Evolutionary conservation across 1,140 invertebrate species (phyloP).

Genomic region (Planococcus citri): DNA sequence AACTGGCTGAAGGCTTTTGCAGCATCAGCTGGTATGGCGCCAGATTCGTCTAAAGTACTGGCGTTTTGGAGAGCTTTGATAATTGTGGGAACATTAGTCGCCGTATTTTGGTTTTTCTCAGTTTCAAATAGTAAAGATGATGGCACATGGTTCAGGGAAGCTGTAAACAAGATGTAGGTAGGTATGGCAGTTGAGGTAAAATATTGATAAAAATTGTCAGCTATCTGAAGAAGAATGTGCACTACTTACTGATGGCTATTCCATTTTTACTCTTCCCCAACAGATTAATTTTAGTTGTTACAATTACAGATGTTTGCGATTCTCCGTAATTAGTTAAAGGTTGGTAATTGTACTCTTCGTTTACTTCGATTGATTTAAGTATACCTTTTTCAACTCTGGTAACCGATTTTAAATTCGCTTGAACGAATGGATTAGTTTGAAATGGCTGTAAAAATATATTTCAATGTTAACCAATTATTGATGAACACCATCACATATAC

Average conservation of each 20-base stretch:
- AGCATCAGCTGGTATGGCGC: slow-evolving; percentile 44
- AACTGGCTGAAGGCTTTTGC: slow-evolving; percentile 53
- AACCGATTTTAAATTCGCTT: slow-evolving; percentile 5
- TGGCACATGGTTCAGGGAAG: not conserved
- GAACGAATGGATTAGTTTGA: slow-evolving; percentile 14
- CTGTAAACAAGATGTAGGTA: not conserved
- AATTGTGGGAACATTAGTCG: not conserved
- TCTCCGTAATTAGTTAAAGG: slow-evolving; percentile 11
- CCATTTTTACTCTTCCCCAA: slow-evolving; percentile 3
- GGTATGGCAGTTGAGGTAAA: not conserved
- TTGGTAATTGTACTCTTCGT: slow-evolving; percentile 7
- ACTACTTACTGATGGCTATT: not conserved
- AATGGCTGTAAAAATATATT: not conserved
- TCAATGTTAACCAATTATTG: no score
- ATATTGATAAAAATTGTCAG: not conserved
- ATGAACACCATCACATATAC: no score
- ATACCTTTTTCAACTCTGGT: slow-evolving; percentile 7
- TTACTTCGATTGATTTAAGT: not conserved
- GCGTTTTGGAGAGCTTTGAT: slow-evolving; percentile 6
- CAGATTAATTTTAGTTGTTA: not conserved
- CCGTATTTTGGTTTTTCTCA: not conserved
- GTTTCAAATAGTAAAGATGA: slow-evolving; percentile 2
- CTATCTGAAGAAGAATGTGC: not conserved
- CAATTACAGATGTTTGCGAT: not conserved
- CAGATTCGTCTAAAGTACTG: not conserved